Percentiles rank a stretch among this genome's conserved stretches.
Conservation (phyloP, 2,113 vertebrate genomes). For the Spizaetus ornatus region DNA sequence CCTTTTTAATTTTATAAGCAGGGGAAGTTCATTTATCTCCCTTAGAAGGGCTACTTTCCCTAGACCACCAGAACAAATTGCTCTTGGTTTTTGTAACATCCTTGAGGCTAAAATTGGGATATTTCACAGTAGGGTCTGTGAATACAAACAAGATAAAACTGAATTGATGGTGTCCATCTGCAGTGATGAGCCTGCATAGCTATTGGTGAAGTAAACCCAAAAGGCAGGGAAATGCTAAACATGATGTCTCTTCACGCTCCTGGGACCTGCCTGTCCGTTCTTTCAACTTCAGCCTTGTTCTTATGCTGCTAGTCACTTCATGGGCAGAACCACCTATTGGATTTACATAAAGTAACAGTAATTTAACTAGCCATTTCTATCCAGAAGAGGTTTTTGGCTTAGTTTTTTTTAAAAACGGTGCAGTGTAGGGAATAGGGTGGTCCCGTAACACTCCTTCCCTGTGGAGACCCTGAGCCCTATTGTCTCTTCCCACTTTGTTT, state of each 20-base stretch:
- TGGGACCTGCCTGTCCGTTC: background rate
- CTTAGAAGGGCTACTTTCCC: background rate
- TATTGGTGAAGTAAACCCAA: background rate
- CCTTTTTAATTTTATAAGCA: background rate
- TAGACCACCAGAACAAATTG: background rate
- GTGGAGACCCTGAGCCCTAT: background rate
- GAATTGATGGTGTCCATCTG: background rate
- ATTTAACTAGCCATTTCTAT: background rate
- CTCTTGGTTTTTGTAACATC: background rate
- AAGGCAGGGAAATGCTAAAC: background rate
- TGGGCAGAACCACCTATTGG: background rate
- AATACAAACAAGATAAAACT: background rate
- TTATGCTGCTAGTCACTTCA: background rate
- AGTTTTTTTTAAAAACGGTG: background rate
- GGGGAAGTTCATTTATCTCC: background rate
- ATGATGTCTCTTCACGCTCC: rapidly evolving
- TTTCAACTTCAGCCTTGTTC: background rate
- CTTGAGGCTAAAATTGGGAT: background rate
- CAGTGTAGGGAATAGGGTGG: background rate
- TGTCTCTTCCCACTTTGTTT: background rate
- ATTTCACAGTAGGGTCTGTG: background rate
- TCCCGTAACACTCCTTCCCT: background rate
- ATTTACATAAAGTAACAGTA: background rate
- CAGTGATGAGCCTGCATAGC: background rate
- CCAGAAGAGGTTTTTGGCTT: background rate